phyloP scores from a whole-genome alignment of 2,113 vertebrate species.

The Saccopteryx leptura region DNA sequence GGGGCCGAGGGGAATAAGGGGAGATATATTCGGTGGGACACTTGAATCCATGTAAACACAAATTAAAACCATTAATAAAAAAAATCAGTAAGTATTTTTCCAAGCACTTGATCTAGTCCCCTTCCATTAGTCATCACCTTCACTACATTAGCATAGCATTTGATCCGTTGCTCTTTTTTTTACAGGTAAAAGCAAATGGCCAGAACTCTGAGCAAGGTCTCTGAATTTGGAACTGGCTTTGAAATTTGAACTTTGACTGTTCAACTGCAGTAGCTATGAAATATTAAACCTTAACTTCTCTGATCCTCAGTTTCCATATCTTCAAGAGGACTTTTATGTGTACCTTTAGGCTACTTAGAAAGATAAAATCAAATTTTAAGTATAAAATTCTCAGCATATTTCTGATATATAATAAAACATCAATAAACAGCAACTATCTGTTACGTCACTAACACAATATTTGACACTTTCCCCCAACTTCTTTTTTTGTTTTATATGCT shows the following conservation, averaged over 20 bases:
- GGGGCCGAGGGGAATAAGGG: too few relatives aligned
- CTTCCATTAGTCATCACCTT: not conserved
- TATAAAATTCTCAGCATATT: not conserved
- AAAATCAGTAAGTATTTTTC: not conserved
- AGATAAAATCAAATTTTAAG: not conserved
- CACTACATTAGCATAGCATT: not conserved
- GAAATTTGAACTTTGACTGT: not conserved
- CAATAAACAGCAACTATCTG: not conserved
- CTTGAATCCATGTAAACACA: too few relatives aligned
- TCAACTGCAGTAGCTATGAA: not conserved
- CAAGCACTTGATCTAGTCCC: not conserved
- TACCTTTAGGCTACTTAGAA: not conserved
- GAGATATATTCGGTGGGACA: too few relatives aligned
- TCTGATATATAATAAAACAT: slow-evolving; percentile 23
- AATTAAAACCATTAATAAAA: too few relatives aligned
- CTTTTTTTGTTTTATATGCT: not conserved
- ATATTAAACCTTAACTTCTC: slow-evolving; percentile 28
- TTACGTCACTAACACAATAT: not conserved
- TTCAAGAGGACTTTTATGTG: not conserved
- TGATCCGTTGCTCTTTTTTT: not conserved
- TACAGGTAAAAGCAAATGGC: not conserved
- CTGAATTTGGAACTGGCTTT: slow-evolving; percentile 30
- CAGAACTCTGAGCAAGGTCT: not conserved
- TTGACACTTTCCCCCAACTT: not conserved
- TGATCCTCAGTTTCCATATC: not conserved